phyloP scores from a whole-genome alignment of 2,113 vertebrate species.

The Lanius ludovicianus region DNA sequence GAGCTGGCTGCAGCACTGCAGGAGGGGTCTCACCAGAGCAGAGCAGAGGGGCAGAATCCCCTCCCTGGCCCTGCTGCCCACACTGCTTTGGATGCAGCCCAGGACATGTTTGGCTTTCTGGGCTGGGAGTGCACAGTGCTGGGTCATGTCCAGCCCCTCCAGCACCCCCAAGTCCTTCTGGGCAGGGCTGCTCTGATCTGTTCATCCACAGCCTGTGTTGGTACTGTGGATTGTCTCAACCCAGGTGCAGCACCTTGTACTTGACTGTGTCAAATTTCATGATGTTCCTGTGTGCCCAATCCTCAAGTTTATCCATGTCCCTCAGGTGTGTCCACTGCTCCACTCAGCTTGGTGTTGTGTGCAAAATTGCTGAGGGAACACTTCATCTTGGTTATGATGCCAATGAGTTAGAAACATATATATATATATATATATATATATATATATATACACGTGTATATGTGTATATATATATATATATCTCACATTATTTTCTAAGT shows the following conservation, averaged over 20 bases:
- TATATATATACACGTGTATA: no score
- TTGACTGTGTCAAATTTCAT: background rate
- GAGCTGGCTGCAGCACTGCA: rapidly evolving
- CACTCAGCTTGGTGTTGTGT: background rate
- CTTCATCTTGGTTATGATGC: background rate
- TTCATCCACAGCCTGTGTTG: background rate
- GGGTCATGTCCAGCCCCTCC: background rate
- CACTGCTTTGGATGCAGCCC: background rate
- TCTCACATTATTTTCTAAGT: background rate
- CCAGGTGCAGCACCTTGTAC: background rate
- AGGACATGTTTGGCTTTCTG: rapidly evolving
- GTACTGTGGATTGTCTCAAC: background rate
- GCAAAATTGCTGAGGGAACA: background rate
- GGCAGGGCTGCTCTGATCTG: background rate
- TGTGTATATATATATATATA: background rate
- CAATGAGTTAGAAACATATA: background rate
- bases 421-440: background rate
- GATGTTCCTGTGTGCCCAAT: background rate
- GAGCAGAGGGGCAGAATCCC: background rate
- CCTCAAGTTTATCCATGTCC: background rate
- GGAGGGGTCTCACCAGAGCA: background rate
- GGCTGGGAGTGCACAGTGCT: rapidly evolving
- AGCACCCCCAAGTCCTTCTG: background rate
- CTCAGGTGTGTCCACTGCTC: background rate
- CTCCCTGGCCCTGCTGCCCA: rapidly evolving